Percentiles rank a stretch among this genome's conserved stretches.
Evolutionary conservation across 35 echinoderm and acorn worm genomes (phyloP).

Genomic region (Acanthaster planci): DNA sequence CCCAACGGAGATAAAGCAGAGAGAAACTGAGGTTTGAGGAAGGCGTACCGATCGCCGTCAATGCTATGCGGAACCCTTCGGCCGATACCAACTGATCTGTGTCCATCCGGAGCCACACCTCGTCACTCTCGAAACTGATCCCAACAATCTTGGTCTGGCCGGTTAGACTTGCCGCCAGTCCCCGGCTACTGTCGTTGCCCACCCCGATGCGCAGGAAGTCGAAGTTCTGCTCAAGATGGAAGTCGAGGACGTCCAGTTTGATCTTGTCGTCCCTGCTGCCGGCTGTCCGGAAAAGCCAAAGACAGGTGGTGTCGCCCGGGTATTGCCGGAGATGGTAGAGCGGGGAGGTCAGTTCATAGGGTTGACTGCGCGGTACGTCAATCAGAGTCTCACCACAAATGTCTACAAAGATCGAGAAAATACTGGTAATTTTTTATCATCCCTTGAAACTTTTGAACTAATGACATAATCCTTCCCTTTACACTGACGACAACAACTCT

Average conservation of each 20-base stretch:
- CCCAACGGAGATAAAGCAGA: no score
- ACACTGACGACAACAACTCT: no score
- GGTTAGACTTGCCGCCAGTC: not conserved
- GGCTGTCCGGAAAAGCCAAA: not conserved
- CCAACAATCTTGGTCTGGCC: not conserved
- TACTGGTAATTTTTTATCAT: no score
- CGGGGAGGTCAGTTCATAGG: not conserved
- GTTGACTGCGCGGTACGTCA: not conserved
- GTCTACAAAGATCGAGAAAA: not conserved
- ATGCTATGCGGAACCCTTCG: not conserved
- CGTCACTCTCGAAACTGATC: no score
- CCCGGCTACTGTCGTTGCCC: not conserved
- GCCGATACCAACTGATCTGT: not conserved
- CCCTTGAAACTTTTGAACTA: no score
- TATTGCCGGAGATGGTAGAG: not conserved
- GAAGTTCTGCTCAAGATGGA: not conserved
- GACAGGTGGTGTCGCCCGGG: not conserved
- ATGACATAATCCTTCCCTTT: no score
- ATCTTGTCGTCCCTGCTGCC: not conserved
- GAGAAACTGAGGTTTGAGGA: no score
- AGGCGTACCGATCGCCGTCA: not conserved
- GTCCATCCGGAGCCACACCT: no score
- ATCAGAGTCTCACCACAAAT: not conserved
- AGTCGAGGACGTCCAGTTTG: not conserved
- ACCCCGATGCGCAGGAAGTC: not conserved